Percentiles rank a stretch among this genome's conserved stretches.
Evolutionary conservation across 2,888 invertebrate genomes (phyloP).

Genomic region (Drosophila mettleri): DNA sequence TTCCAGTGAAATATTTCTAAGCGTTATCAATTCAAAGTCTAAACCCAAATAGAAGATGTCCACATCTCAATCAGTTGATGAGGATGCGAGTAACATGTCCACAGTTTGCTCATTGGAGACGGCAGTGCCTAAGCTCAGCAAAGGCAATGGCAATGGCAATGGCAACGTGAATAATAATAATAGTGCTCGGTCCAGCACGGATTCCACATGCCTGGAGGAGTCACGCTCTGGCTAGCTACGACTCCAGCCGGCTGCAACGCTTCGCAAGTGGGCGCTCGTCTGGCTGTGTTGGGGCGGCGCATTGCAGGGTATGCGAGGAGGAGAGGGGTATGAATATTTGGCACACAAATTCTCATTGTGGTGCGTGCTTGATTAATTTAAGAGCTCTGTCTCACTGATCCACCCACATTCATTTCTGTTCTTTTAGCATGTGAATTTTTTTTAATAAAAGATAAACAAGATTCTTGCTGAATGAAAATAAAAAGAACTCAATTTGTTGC

Average conservation of each 20-base stretch:
- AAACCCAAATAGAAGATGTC: constrained; percentile 29
- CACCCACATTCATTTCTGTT: constrained; percentile 41
- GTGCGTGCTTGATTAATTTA: constrained; percentile 59
- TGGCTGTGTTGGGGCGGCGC: constrained; percentile 93
- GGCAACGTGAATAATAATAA: constrained; percentile 72
- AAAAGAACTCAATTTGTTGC: neutral
- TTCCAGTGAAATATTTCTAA: neutral
- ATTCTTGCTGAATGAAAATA: constrained; percentile 1
- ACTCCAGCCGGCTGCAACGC: constrained; percentile 89
- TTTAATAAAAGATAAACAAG: neutral
- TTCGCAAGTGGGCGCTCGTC: constrained; percentile 92
- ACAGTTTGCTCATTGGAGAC: constrained; percentile 29
- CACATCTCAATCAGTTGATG: constrained; percentile 10
- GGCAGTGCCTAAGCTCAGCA: constrained; percentile 46
- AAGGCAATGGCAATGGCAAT: constrained; percentile 40
- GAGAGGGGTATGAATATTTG: neutral
- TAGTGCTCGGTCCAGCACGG: constrained; percentile 52
- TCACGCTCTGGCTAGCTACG: constrained; percentile 89
- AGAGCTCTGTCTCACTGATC: constrained; percentile 39
- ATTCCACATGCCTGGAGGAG: constrained; percentile 7
- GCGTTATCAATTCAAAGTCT: neutral
- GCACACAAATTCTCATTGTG: constrained; percentile 25
- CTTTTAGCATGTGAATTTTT: neutral
- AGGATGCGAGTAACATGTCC: constrained; percentile 20
- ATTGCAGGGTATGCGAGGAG: constrained; percentile 87